These are phyloP conservation scores for Yoshiicerus persimilis DNA, from an alignment of 1,140 invertebrate genomes.

Conservation along the genomic window DNA sequence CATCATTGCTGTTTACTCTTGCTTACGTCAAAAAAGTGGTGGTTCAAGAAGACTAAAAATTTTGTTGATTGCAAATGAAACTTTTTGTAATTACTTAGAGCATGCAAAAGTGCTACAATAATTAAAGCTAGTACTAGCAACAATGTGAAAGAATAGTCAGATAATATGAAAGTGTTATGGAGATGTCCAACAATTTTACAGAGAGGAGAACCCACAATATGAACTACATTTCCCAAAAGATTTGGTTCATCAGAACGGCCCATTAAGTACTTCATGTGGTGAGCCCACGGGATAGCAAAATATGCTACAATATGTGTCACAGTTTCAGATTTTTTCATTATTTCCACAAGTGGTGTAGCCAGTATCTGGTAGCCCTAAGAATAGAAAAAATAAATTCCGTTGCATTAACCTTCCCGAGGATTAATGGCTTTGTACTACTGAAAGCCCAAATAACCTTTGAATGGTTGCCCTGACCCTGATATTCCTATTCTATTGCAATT, in stretches of 20 bases:
- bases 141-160: not conserved
- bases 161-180: not conserved
- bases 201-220: slow-evolving; percentile 29
- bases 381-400: not conserved
- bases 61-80: too few species aligned
- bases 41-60: not conserved
- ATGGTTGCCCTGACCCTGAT: not conserved
- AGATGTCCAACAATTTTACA: slow-evolving; percentile 24
- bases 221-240: slow-evolving; percentile 25
- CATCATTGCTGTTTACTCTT: not conserved
- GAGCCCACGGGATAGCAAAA: slow-evolving; percentile 44
- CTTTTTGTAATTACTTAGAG: not conserved
- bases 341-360: slow-evolving; percentile 41
- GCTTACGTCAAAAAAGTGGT: not conserved
- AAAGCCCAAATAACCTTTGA: too few species aligned
- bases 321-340: slow-evolving; percentile 35
- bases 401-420: too few species aligned
- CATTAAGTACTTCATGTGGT: slow-evolving; percentile 45
- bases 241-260: slow-evolving; percentile 30
- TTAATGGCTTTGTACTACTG: too few species aligned
- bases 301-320: slow-evolving; percentile 33
- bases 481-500: not conserved
- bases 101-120: not conserved
- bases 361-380: slow-evolving; percentile 43
- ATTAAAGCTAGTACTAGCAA: not conserved